Evolutionary conservation across 2,113 vertebrate genomes (phyloP), one percentile per base, ranked within the genome.

Genomic region (Odontesthes bonariensis): DNA sequence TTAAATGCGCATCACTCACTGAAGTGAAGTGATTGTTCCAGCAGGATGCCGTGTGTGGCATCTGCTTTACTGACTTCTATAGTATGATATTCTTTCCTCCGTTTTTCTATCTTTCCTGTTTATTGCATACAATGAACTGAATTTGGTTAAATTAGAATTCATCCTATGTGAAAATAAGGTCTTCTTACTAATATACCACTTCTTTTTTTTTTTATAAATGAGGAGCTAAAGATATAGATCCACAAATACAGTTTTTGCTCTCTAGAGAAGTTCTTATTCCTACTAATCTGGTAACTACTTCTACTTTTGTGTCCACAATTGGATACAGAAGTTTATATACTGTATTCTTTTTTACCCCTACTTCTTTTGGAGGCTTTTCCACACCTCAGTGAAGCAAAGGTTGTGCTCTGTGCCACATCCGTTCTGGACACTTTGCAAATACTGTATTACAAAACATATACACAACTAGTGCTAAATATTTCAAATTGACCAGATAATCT

Each of bases 21-120:
- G 61, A 77, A 20, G 72, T 51, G 65, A 82, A 84, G 61, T 78
- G 73, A 86, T 79, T 61, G 55, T 69, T 84, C 73, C 44, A 46
- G 77, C 70, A 22, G 62, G 68, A 32, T 75, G 54, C 17, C 10
- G 35, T 38, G 35, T 38, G 35, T 60, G 52, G 83, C 81, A 83
- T 86, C 85, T 76, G 85, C 57, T 78, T 78, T 27, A 61, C 22
- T 17, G 46, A 64, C 61, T 81, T 65, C 17, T 40, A 59, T 59
- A 52, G 16, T 69, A 22, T 23, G 49, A 17, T 32, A 61, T 61
- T 40, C 27, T 79, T 66, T 61, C 53, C 46, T 58, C 22, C 46
- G 13, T 69, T 60, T 38, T 27, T 46, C 53, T 74, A 3, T 35
- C 22, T 49, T 59, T 72, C 38, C 42, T 57, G 31, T 60, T 76